Base-by-base conservation (phyloP, 2,113 vertebrate genomes). In the Lophotis ruficrista region DNA sequence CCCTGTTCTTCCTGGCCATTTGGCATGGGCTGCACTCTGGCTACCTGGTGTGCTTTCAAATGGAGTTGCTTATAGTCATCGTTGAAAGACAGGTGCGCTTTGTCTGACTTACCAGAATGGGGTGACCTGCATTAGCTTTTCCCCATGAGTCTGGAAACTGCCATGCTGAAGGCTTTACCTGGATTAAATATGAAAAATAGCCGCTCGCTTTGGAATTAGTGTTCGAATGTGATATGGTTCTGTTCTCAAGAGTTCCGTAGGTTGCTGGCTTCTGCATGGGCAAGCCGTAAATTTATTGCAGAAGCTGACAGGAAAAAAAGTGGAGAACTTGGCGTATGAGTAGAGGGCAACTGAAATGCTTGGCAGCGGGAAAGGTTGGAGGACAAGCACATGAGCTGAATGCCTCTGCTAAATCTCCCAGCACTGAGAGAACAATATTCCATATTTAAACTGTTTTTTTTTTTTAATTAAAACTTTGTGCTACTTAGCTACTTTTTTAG, bases 11-110 rank as follows among this genome's bases (percentile, higher is more conserved):
- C 97, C 95, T 99, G 97, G 98, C 99, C 8, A 79, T 99, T 86
- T 99, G 99, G 99, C 99, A 99, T 0, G 99, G 99, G 70, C 98
- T 99, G 48, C 99, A 99, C 97, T 99, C 99, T 1, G 99, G 99
- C 56, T 99, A 99, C 98, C 86, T 99, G 94, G 61, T 99, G 89
- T 99, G 99, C 97, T 99, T 99, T 98, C 99, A 99, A 47, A 98
- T 99, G 99, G 99, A 99, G 97, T 98, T 99, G 96, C 98, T 99
- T 60, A 99, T 99, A 77, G 98, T 99, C 89, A 98, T 98, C 7
- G 98, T 99, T 80, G 99, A 99, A 95, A 98, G 98, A 98, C 98
- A 99, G 99, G 99, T 99, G 87, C 8, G 87, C 60, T 80, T 62
- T 58, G 60, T 60, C 38, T 17, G 56, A 28, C 69, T 38, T 50